Conservation (phyloP, 2,888 invertebrate genomes). For the Leptopterna dolabrata region DNA sequence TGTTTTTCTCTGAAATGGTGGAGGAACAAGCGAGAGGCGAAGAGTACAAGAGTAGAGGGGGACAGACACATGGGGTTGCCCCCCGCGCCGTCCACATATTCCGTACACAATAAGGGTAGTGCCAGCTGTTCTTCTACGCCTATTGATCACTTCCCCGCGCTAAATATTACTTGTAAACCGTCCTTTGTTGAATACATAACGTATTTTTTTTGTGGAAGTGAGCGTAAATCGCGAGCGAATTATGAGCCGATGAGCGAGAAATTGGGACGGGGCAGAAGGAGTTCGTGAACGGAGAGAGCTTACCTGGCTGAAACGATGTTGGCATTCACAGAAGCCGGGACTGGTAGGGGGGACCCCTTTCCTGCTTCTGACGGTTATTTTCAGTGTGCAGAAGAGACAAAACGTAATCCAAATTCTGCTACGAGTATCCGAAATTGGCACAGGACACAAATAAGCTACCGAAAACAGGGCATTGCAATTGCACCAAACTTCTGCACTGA, state of each 20-base stretch:
- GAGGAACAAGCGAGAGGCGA: constrained; percentile 12
- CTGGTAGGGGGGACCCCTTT: not conserved
- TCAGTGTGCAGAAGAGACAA: not conserved
- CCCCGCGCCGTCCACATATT: not conserved
- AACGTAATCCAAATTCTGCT: constrained; percentile 15
- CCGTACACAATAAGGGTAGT: constrained; percentile 42
- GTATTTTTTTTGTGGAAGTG: not conserved
- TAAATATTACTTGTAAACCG: constrained; percentile 18
- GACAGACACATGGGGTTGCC: constrained; percentile 41
- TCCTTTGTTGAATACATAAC: not conserved
- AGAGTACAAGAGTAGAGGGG: not conserved
- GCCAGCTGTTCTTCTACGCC: constrained; percentile 38
- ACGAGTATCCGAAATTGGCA: not conserved
- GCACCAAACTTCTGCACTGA: not conserved
- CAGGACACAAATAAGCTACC: not conserved
- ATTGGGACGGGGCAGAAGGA: not conserved
- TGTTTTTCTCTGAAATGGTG: constrained; percentile 35
- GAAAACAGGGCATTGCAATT: not conserved
- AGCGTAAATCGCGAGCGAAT: too few species aligned
- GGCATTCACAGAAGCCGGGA: constrained; percentile 27
- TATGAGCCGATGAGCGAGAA: not conserved
- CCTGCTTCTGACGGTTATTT: not conserved
- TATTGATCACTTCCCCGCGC: constrained; percentile 31
- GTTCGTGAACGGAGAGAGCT: constrained; percentile 3
- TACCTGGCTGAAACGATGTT: constrained; percentile 24